Evolutionary conservation across 35 echinoderm and acorn worm species (phyloP), one percentile per base, ranked within the genome.

Genomic region (Diadema setosum): DNA sequence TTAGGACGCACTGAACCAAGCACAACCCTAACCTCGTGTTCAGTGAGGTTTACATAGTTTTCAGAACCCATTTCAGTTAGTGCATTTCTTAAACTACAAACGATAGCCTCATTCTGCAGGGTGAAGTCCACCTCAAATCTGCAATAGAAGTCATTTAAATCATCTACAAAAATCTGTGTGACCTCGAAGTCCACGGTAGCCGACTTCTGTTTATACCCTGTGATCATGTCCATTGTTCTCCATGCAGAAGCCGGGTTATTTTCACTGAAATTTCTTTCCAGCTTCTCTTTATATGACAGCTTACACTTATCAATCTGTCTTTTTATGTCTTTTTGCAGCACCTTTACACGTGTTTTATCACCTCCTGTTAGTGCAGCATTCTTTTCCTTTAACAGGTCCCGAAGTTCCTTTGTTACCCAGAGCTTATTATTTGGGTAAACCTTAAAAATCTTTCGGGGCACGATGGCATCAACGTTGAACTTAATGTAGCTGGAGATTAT

Each of bases 391-490:
- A 92, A 31, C 4, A 92, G 17, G 35, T 42, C 31, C 52, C 84
- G 69, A 75, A 81, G 67, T 12, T 92, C 90, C 60, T 86, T 86
- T 39, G 67, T 86, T 18, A 86, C 83, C 82, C 89, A 85, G 27
- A 67, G 89, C 39, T 91, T 86, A 73, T 91, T 91, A 57, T 86
- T 89, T 3, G 75, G 87, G 48, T 58, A 89, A 26, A 81, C 49
- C 39, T 56, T 89, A 49, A 81, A 46, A 5, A 8, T 42, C 42
- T 24, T 63, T 8, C 21, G 30, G 21, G 75, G 75, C 23, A 82
- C 59, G 18, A 17, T 35, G 7, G 29, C 33, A 9, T 80, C 42
- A 24, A 80, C 42, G 2, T 46, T 78, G 31, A 88, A 93, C 63
- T 58, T 73, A 20, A 93, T 83, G n/a, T n/a, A n/a, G n/a, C n/a